Percentiles rank a stretch among this genome's conserved stretches.
Evolutionary conservation across 1,140 invertebrate genomes (phyloP).

Genomic region (Drosophila kepulauana): DNA sequence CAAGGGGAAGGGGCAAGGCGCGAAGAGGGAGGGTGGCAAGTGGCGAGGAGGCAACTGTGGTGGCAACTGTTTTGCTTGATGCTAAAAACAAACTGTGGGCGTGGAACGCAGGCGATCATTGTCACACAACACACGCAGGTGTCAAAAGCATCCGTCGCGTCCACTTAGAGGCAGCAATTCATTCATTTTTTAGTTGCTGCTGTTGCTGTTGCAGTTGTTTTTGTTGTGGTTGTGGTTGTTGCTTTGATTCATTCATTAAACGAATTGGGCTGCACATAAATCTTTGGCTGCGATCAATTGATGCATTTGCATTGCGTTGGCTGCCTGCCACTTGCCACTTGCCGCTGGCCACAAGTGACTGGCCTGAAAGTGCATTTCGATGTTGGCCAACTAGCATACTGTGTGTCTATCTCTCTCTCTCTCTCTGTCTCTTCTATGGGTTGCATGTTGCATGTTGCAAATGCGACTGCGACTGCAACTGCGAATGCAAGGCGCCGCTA

Average conservation of each 20-base stretch:
- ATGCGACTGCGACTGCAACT: constrained; percentile 12
- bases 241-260: constrained; percentile 74
- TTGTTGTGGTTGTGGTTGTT: constrained; percentile 14
- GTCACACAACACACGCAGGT: constrained; percentile 74
- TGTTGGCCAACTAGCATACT: constrained; percentile 37
- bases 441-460: not conserved
- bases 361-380: constrained; percentile 45
- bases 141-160: constrained; percentile 77
- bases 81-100: constrained; percentile 46
- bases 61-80: constrained; percentile 11
- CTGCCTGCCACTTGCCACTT: constrained; percentile 21
- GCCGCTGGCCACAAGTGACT: constrained; percentile 19
- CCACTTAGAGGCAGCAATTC: constrained; percentile 55
- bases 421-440: not conserved
- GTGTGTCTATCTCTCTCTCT: not conserved
- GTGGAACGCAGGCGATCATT: constrained; percentile 78
- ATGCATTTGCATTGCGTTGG: constrained; percentile 62
- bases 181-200: constrained; percentile 36
- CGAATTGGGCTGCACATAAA: constrained; percentile 71
- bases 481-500: constrained; percentile 42
- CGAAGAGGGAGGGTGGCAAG: not conserved
- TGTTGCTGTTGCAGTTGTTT: constrained; percentile 25
- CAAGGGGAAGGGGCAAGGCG: not conserved
- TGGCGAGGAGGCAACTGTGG: not conserved
- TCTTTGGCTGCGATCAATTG: constrained; percentile 54